phyloP scores from a whole-genome alignment of 23 tunicate genomes.

The Ciona savignyi region DNA sequence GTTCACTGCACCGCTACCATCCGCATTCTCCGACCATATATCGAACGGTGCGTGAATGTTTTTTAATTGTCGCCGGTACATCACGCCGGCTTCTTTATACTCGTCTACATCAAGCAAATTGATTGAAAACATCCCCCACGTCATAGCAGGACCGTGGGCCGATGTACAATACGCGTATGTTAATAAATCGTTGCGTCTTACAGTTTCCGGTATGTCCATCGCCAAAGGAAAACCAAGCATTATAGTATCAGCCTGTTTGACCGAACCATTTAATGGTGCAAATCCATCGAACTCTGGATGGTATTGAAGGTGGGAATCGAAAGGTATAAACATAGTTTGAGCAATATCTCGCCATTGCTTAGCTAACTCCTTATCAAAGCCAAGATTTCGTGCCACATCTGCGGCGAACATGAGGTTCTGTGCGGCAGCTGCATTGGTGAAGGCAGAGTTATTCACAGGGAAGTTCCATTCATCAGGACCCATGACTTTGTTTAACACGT shows the following conservation, averaged over 20 bases:
- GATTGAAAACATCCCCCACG: constrained; percentile 85
- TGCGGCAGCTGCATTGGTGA: constrained; percentile 61
- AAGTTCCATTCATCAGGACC: constrained; percentile 85
- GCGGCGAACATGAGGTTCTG: constrained; percentile 50
- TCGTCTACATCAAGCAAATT: constrained; percentile 31
- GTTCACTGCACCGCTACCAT: constrained; percentile 57
- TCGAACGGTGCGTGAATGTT: constrained; percentile 65
- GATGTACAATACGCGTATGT: constrained; percentile 43
- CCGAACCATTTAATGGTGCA: constrained; percentile 18
- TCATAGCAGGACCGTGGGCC: constrained; percentile 77
- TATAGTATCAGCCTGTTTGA: constrained; percentile 78
- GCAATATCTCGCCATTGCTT: constrained; percentile 18
- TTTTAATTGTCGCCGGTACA: constrained; percentile 38
- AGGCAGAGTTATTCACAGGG: constrained; percentile 79
- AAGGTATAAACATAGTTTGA: constrained; percentile 20
- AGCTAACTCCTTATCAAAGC: constrained; percentile 4
- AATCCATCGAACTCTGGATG: constrained; percentile 89
- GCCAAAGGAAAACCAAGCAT: constrained; percentile 77
- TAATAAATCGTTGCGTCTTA: constrained; percentile 38
- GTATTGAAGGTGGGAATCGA: constrained; percentile 12
- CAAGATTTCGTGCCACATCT: constrained; percentile 30
- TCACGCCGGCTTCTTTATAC: constrained; percentile 13
- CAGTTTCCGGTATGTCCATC: constrained; percentile 12
- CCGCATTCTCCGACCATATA: constrained; percentile 67
- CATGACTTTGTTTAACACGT: constrained; percentile 79